Evolutionary conservation across 2,888 invertebrate genomes (phyloP).

Genomic region (Icerya purchasi): DNA sequence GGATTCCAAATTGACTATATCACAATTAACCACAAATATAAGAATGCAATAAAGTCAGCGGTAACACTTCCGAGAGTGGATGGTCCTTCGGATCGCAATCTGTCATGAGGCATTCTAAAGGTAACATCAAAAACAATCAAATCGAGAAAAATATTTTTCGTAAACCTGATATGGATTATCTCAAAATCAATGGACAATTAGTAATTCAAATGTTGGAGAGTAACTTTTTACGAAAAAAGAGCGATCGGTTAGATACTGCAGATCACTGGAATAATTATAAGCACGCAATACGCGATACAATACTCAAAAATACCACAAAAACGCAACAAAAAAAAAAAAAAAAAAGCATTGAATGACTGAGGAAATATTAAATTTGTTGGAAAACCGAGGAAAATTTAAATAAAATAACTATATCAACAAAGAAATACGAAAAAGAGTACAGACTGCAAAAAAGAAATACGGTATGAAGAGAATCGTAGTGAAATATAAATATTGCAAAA

Average conservation of each 20-base stretch:
- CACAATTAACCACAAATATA: neutral
- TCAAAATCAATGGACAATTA: neutral
- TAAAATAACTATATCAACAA: neutral
- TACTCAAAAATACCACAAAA: neutral
- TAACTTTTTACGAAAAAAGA: neutral
- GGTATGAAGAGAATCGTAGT: neutral
- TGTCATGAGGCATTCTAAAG: neutral
- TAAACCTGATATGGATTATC: neutral
- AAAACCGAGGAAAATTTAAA: neutral
- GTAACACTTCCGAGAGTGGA: neutral
- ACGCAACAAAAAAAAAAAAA: no score
- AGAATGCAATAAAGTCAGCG: neutral
- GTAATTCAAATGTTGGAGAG: neutral
- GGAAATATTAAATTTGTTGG: neutral
- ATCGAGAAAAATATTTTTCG: neutral
- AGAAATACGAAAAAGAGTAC: neutral
- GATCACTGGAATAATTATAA: neutral
- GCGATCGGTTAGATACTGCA: neutral
- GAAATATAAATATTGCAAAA: neutral
- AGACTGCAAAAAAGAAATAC: neutral
- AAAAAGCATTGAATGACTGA: neutral
- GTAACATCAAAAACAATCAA: no score
- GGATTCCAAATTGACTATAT: no score
- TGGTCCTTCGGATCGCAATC: neutral
- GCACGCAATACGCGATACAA: neutral